phyloP scores from a whole-genome alignment of 2,888 invertebrate genomes.

The Cryptus viduatorius region DNA sequence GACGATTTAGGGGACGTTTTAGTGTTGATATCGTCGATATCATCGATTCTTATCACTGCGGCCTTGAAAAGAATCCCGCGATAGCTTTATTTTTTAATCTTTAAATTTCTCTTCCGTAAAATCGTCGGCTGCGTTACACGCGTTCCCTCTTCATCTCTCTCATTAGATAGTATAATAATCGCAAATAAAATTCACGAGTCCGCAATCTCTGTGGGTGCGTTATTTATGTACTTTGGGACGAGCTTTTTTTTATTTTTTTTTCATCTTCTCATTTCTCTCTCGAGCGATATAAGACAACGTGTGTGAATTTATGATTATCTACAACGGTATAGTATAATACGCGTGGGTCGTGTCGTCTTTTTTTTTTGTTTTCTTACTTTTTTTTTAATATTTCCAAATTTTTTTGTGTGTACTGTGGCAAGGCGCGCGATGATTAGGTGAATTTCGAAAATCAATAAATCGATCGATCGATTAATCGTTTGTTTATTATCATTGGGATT shows the following conservation, averaged over 20 bases:
- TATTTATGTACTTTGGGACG: conserved; percentile 64
- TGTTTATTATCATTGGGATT: not conserved
- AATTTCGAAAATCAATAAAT: conserved; percentile 38
- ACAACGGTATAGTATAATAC: conserved; percentile 64
- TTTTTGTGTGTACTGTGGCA: conserved; percentile 45
- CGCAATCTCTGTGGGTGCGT: conserved; percentile 55
- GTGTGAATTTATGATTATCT: conserved; percentile 71
- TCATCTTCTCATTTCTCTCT: conserved; percentile 57
- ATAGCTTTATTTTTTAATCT: not conserved
- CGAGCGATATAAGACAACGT: conserved; percentile 69
- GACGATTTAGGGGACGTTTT: conserved; percentile 57
- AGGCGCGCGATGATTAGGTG: conserved; percentile 57
- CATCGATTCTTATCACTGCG: conserved; percentile 3
- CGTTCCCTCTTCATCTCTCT: not conserved
- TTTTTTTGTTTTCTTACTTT: conserved; percentile 43
- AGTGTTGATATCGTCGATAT: conserved; percentile 38
- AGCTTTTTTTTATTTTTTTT: conserved; percentile 61
- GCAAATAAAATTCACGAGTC: conserved; percentile 58
- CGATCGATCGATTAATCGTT: not conserved
- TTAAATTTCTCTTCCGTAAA: conserved; percentile 16
- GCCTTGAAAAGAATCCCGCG: conserved; percentile 1
- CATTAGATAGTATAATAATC: conserved; percentile 24
- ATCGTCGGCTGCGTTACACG: conserved; percentile 27
- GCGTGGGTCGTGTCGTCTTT: conserved; percentile 61
- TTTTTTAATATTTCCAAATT: conserved; percentile 45